Evolutionary conservation across 2,888 invertebrate genomes (phyloP), one percentile per base, ranked within the genome.

Genomic region (Leucophenga montana): DNA sequence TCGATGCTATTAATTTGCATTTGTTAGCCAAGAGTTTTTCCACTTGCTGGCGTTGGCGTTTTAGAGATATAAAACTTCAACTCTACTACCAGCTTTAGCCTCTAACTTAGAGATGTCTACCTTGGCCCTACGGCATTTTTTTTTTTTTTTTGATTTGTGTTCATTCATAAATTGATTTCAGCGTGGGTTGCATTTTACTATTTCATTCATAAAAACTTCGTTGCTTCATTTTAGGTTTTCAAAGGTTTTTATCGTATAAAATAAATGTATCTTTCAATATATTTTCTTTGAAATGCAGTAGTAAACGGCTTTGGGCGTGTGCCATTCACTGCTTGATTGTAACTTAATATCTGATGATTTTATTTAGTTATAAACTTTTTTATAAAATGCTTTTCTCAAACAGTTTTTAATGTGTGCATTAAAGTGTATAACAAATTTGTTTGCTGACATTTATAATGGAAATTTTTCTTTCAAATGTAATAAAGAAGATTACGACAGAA

Each of bases 1-100:
- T 71, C 46, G 54, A 20, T 67, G 50, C 77, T 82, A 85, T 81
- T 75, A 81, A 83, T 81, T 83, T 84, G 82, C 83, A 84, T 81
- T 67, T 67, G n/a, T 64, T 64, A n/a, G 46, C 20, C 50, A 67
- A 48, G n/a, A 79, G 79, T 84, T 83, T 83, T 84, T 82, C 76
- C 84, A 83, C 82, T 79, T 13, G 13, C 6, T 75, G 83, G 83
- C 76, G 72, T 75, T 67, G 68, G 59, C 20, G 66, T 53, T 54
- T 48, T 59, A 18, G 62, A 54, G 50, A 54, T 22, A 67, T 70
- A 16, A 16, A 0, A 18, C 66, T 48, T 39, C 65, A 46, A 61
- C n/a, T 20, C 39, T 18, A 22, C 53, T 6, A 1, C 18, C 31
- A 6, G 66, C 39, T 16, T 39, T 61, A 48, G 67, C 27, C 22